These are phyloP conservation scores for Panagrolaimus sp. DNA, from an alignment of 1,140 invertebrate genomes.

Conservation along the genomic window DNA sequence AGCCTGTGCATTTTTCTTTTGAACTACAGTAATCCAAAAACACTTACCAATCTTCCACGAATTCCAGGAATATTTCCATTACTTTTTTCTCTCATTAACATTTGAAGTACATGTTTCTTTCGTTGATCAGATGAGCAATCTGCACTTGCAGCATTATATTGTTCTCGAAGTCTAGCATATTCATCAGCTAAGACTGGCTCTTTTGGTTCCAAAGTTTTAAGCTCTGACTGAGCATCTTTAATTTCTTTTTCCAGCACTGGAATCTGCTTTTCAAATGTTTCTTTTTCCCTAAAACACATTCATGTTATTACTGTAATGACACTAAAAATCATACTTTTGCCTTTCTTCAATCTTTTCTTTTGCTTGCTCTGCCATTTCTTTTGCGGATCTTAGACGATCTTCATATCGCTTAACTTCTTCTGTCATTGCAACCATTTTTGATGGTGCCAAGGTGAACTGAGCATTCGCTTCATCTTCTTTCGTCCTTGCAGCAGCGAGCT, in stretches of 20 bases:
- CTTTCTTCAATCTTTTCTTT: conserved; percentile 9
- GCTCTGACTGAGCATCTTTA: neutral
- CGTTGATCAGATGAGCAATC: conserved; percentile 67
- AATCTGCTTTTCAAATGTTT: neutral
- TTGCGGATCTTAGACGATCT: neutral
- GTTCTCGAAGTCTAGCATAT: neutral
- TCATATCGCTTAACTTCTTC: neutral
- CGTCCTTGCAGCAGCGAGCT: conserved; percentile 67
- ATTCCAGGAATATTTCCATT: conserved; percentile 75
- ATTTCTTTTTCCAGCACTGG: neutral
- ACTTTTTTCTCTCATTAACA: conserved; percentile 77
- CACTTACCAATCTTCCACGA: conserved; percentile 74
- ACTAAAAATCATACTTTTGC: conserved; percentile 16
- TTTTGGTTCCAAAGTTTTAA: neutral
- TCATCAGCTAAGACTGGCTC: neutral
- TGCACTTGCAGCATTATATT: neutral
- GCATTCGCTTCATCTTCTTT: conserved; percentile 9
- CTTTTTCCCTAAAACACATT: conserved; percentile 3
- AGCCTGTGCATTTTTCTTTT: no score
- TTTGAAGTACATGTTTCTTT: conserved; percentile 36
- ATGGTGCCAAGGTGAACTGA: neutral
- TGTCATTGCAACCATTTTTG: neutral
- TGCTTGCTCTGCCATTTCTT: neutral
- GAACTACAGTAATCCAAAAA: no score
- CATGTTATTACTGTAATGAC: neutral